phyloP scores from a whole-genome alignment of 2,888 invertebrate species.

The Ephialtes manifestator region DNA sequence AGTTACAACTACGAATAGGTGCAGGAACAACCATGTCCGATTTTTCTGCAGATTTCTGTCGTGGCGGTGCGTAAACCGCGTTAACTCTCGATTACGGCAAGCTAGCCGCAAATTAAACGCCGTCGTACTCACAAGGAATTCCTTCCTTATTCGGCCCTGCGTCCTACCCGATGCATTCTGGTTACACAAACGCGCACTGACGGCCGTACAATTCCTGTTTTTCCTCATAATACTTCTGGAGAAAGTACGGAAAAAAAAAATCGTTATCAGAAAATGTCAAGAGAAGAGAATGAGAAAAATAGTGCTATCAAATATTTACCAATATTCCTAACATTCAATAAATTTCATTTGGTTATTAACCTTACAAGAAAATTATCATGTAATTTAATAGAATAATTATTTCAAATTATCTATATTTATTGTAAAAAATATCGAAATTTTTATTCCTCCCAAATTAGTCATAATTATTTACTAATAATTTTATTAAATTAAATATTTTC shows the following conservation, averaged over 20 bases:
- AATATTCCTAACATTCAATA: not conserved
- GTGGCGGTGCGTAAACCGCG: not conserved
- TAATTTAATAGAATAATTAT: too few relatives aligned
- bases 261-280: not conserved
- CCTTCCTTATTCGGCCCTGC: constrained; percentile 74
- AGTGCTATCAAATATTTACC: not conserved
- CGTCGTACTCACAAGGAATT: constrained; percentile 69
- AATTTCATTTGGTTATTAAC: not conserved
- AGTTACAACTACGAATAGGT: not conserved
- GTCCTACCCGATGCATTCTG: constrained; percentile 35
- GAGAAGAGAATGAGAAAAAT: not conserved
- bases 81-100: constrained; percentile 65
- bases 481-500: too few relatives aligned
- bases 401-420: too few relatives aligned
- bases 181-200: constrained; percentile 60
- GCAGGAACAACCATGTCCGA: constrained; percentile 41
- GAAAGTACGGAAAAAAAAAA: constrained; percentile 6
- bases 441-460: too few relatives aligned
- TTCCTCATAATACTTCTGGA: constrained; percentile 24
- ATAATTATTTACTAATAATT: too few relatives aligned
- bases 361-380: too few relatives aligned
- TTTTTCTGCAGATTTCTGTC: constrained; percentile 22
- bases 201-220: constrained; percentile 8
- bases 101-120: constrained; percentile 71
- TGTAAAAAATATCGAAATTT: too few relatives aligned